Evolutionary conservation across 2,113 vertebrate species (phyloP), one percentile per base, ranked within the genome.

Genomic region (Gorsachius goisagi): DNA sequence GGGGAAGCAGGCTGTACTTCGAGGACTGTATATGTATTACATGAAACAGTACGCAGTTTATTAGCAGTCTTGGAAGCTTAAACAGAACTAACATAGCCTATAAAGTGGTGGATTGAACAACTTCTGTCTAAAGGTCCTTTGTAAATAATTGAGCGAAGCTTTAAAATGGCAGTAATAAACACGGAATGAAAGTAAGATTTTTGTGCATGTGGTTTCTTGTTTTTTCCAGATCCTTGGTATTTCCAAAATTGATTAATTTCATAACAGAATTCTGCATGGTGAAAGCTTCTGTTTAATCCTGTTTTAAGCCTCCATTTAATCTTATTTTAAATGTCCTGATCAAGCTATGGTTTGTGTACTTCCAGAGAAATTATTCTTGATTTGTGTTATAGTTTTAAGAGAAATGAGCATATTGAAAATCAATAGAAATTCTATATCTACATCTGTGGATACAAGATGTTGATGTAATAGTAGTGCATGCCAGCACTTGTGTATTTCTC

Each of bases 21-120:
- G 3, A 89, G 64, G 41, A 37, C 9, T 52, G 20, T 83, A 2
- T 47, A 17, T 55, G 35, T 80, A 64, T 88, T 89, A 91, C 49
- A n/a, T 89, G 56, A 56, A 96, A 56, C 49, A 41, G 30, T 58
- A 15, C 72, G 41, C 37, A 60, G 89, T 91, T 95, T 95, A 95
- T 80, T 76, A 84, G 86, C 64, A 58, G 73, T 87, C 39, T 85
- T 92, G 69, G 52, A 95, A 96, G 44, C 50, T 75, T 91, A 56
- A 87, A 50, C 86, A 95, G 86, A 80, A 27, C 68, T 71, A 90
- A 93, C 24, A 30, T 33, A 56, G 66, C 68, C 64, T 89, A 2
- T 89, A 19, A 78, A 89, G 69, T 27, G 47, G 39, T 71, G 27
- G 44, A 35, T 13, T 60, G 73, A 81, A 44, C 15, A 59, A 26